These are phyloP conservation scores for Crotalus helleri DNA, from an alignment of 2,113 vertebrate genomes.

Conservation along the genomic window DNA sequence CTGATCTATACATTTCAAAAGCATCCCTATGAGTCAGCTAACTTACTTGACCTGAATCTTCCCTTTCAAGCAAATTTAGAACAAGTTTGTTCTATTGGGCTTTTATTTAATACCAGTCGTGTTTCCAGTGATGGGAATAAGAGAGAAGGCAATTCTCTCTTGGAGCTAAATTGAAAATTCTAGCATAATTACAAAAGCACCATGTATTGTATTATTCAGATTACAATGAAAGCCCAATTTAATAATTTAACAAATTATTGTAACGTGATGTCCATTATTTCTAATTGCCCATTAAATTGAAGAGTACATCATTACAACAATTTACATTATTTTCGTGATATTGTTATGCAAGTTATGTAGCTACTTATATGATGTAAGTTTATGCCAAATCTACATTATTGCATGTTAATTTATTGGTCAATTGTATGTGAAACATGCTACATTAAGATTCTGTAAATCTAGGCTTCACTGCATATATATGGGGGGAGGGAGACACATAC, in stretches of 20 bases:
- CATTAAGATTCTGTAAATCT: background rate
- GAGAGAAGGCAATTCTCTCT: background rate
- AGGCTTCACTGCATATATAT: background rate
- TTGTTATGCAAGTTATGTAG: background rate
- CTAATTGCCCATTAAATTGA: background rate
- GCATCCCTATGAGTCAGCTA: background rate
- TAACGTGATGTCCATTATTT: background rate
- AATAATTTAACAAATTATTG: background rate
- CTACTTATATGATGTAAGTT: background rate
- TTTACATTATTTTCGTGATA: background rate
- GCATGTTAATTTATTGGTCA: background rate
- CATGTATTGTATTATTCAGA: background rate
- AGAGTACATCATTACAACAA: background rate
- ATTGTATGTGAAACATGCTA: background rate
- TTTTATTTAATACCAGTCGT: background rate
- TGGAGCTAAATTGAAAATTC: background rate
- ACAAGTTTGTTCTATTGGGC: background rate
- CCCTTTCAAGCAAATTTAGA: background rate
- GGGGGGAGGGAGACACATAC: background rate
- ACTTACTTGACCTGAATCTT: background rate
- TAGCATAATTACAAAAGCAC: background rate
- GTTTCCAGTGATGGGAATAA: background rate
- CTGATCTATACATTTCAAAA: constrained; percentile 6
- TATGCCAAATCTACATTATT: background rate
- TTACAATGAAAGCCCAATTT: background rate